Conservation (phyloP, 2,113 vertebrate genomes). For the Mobula birostris region DNA sequence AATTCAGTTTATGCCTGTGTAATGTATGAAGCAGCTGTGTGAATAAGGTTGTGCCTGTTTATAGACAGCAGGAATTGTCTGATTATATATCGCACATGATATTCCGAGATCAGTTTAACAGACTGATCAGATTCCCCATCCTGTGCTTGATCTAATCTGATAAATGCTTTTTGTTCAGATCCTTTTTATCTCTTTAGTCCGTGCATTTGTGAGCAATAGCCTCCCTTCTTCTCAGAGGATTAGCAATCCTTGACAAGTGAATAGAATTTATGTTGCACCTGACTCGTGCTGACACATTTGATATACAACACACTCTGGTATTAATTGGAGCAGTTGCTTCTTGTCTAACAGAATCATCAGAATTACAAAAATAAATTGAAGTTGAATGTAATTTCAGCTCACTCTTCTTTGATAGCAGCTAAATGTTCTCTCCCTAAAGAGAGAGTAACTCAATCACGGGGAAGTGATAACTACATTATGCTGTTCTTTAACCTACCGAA, state of each 20-base stretch:
- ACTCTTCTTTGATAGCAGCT: conserved; percentile 67
- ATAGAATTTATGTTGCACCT: conserved; percentile 70
- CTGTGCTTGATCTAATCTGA: conserved; percentile 27
- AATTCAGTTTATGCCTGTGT: background rate
- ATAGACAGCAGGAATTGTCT: background rate
- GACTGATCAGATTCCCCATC: conserved; percentile 4
- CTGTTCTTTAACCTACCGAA: conserved; percentile 55
- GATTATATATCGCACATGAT: background rate
- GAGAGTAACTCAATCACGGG: conserved; percentile 77
- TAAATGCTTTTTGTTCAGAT: conserved; percentile 22
- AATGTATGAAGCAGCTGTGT: background rate
- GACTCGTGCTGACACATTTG: conserved; percentile 75
- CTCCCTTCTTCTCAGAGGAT: conserved; percentile 50
- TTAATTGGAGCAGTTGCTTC: conserved; percentile 87
- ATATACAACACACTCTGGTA: conserved; percentile 86
- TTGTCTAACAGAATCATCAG: conserved; percentile 80
- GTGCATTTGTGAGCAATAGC: conserved; percentile 11
- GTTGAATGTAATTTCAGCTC: conserved; percentile 70
- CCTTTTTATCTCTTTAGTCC: conserved; percentile 34
- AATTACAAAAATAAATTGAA: conserved; percentile 75
- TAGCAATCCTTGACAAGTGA: conserved; percentile 68
- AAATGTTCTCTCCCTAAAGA: conserved; percentile 75
- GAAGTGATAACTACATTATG: conserved; percentile 61
- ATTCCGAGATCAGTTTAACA: conserved; percentile 6
- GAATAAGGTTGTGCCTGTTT: background rate